Base-by-base conservation (phyloP, 2,113 vertebrate genomes). In the Elachura formosa region DNA sequence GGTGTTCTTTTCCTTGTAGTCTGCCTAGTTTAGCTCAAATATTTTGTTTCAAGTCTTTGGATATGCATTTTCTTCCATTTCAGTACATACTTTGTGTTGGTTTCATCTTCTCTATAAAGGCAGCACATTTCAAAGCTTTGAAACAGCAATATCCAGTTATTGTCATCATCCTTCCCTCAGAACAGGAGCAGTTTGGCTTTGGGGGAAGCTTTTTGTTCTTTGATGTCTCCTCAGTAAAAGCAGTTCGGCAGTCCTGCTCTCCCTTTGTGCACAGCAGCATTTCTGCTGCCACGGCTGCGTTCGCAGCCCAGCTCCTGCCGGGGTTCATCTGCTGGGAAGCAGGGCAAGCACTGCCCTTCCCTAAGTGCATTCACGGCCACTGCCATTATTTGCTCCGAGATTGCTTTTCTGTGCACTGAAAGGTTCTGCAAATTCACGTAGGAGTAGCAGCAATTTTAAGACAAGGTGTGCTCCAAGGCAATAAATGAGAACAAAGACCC, bases 401-500 rank as follows among this genome's bases (percentile, higher is more conserved):
- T 61, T 74, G 83, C 79, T 48, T 48, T 82, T 8, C 21, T 66
- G 71, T 41, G 58, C 64, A 3, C 1, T 83, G 61, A 95, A 88
- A 80, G 84, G 40, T 89, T 85, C 64, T 83, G 58, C n/a, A 54
- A 45, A 43, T 48, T 40, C 40, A 15, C 14, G 16, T 10, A 58
- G 68, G 61, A 93, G 38, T 56, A 92, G 73, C 59, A 90, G 87
- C 79, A 61, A 83, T 90, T 95, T 93, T 85, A 92, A 76, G 91
- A 66, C 2, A 28, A 95, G 66, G 93, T 74, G 81, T 6, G 94
- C 95, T 89, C 51, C 59, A 40, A 94, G 95, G 94, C 83, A 96
- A 92, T 88, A 93, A 94, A 95, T 84, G 88, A 90, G 69, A 96
- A 97, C 73, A 93, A 97, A 97, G 93, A 64, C 41, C 54, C 76